Evolutionary conservation across 2,113 vertebrate genomes (phyloP).

Genomic region (Leptobrachium leishanense): DNA sequence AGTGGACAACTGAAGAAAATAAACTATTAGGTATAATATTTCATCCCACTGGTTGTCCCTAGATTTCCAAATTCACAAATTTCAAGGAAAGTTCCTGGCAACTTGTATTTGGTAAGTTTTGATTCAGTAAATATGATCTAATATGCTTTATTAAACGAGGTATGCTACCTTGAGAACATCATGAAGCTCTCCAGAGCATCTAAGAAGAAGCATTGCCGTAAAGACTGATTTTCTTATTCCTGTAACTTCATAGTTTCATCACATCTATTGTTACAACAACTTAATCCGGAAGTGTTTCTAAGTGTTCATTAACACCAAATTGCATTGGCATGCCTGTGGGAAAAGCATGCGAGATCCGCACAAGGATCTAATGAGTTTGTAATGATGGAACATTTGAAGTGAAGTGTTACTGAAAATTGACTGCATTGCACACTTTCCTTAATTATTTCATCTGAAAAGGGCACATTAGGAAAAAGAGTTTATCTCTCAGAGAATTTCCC

Average conservation of each 20-base stretch:
- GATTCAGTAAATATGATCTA: too few species aligned
- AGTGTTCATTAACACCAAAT: constrained; percentile 47
- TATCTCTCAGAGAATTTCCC: constrained; percentile 41
- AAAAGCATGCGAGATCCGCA: constrained; percentile 38
- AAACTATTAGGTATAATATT: too few species aligned
- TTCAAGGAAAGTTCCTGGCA: too few species aligned
- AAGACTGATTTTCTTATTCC: constrained; percentile 29
- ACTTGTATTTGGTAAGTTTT: too few species aligned
- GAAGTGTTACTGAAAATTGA: constrained; percentile 49
- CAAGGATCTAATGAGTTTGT: constrained; percentile 47
- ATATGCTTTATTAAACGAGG: neutral
- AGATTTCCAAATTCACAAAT: too few species aligned
- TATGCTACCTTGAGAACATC: neutral
- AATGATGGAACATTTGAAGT: constrained; percentile 46
- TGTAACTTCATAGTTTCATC: constrained; percentile 40
- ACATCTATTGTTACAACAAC: constrained; percentile 44
- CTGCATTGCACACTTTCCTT: constrained; percentile 48
- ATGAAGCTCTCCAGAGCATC: neutral
- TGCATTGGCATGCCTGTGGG: constrained; percentile 44
- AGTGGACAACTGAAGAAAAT: too few species aligned
- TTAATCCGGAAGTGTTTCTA: constrained; percentile 48
- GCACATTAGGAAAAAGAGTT: constrained; percentile 43
- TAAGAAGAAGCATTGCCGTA: neutral
- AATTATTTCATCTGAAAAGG: constrained; percentile 50
- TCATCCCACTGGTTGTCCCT: too few species aligned